Base-by-base conservation (phyloP, 2,797 vertebrate genomes). In the Phataginus tetradactyla region DNA sequence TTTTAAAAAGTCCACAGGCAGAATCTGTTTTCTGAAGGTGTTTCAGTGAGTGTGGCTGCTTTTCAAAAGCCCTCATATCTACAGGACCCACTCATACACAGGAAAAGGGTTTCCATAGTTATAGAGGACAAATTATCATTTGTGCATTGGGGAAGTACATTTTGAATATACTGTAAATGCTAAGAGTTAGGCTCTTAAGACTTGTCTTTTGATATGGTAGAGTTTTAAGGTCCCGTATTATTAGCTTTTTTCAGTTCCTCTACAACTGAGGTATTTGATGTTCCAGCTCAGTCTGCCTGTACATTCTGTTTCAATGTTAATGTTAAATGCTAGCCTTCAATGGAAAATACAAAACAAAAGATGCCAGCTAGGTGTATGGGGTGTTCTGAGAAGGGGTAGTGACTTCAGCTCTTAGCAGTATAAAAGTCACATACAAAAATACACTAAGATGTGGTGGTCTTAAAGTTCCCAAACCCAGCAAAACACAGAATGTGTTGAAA, bases 241-340 rank as follows among this genome's bases (percentile, higher is more conserved):
- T 53, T 7, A 88, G 1, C 5, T 21, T 42, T 96, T 93, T 81
- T 49, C 4, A 45, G 63, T 90, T 92, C 93, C 32, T 84, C 3
- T 32, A n/a, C 13, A 55, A 18, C n/a, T 81, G 83, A 37, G 79
- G 57, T 71, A 61, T 9, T 81, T n/a, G 1, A 9, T 0, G 18
- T 32, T 95, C 7, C 7, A 66, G 37, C 15, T 0, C 87, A 6
- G 18, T 53, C 21, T 23, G 0, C 15, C 96, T 3, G 4, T 80
- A 86, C 78, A 71, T 53, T 5, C 78, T 25, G 81, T 64, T 92
- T 90, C 78, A 68, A 61, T 96, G 89, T 91, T 71, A 96, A 84
- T 61, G 29, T 3, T 78, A 21, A 87, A 53, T 0, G 0, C 27
- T 49, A 4, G 20, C 34, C n/a, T 96, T 14, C 4, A 45, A 59